Conservation (phyloP, 2,797 vertebrate genomes). For the Oryzias dopingdopingensis region DNA sequence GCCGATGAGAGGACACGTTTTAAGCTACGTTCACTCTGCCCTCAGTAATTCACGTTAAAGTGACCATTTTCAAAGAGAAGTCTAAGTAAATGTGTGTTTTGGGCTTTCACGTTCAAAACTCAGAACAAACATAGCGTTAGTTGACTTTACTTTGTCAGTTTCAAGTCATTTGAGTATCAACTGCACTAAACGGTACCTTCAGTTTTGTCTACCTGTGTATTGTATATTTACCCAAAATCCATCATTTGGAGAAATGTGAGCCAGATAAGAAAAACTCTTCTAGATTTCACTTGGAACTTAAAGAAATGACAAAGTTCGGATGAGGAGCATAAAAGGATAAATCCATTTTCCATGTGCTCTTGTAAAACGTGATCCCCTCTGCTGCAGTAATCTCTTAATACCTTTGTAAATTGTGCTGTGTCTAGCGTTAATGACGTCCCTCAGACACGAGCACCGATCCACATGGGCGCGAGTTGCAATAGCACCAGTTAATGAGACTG, state of each 20-base stretch:
- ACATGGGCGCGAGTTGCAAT: slow-evolving; percentile 24
- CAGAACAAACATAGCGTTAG: no score
- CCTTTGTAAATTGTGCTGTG: slow-evolving; percentile 55
- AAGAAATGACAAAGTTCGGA: slow-evolving; percentile 11
- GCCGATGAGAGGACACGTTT: no score
- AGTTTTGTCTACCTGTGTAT: no score
- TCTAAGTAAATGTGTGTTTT: no score
- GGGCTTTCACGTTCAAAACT: no score
- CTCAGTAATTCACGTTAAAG: no score
- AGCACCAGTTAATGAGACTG: slow-evolving; percentile 55
- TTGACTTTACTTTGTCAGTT: no score
- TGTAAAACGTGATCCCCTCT: slow-evolving; percentile 47
- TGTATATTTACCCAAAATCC: background rate
- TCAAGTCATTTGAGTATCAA: no score
- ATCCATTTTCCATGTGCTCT: slow-evolving; percentile 39
- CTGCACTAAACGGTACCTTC: no score
- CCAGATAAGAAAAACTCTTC: background rate
- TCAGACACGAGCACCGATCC: slow-evolving; percentile 52
- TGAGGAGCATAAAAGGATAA: slow-evolving; percentile 27
- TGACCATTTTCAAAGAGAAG: no score
- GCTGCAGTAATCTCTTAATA: slow-evolving; percentile 64
- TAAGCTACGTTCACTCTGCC: no score
- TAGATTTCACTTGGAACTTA: slow-evolving; percentile 2
- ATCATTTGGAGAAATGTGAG: background rate
- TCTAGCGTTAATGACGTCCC: slow-evolving; percentile 57